Evolutionary conservation across 2,888 invertebrate species (phyloP).

Genomic region (Hofmannophila pseudospretella): DNA sequence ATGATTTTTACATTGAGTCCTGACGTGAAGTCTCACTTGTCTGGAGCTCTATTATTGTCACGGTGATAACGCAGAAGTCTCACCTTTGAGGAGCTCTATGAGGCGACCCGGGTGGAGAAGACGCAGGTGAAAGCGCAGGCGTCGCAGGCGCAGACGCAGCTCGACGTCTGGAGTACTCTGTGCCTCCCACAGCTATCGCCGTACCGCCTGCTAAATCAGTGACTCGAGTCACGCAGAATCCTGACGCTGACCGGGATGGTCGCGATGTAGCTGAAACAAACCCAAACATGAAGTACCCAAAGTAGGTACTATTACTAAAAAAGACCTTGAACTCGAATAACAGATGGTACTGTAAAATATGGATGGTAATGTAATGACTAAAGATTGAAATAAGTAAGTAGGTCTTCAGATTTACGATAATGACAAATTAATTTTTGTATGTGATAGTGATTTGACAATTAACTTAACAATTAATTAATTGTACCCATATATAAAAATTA

Average conservation of each 20-base stretch:
- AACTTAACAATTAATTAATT: too few species aligned
- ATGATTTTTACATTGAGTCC: too few species aligned
- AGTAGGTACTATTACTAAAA: too few species aligned
- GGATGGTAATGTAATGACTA: too few species aligned
- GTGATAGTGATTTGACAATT: too few species aligned
- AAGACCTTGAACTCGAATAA: not conserved
- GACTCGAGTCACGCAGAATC: slow-evolving; percentile 81
- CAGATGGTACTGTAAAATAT: too few species aligned
- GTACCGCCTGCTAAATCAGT: slow-evolving; percentile 79
- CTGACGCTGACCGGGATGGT: slow-evolving; percentile 84
- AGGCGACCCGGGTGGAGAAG: slow-evolving; percentile 84
- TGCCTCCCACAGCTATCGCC: slow-evolving; percentile 79
- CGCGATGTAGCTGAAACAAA: slow-evolving; percentile 80
- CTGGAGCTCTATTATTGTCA: not conserved
- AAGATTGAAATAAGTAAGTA: too few species aligned
- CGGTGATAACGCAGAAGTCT: slow-evolving; percentile 6
- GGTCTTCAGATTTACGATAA: too few species aligned
- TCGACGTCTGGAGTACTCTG: slow-evolving; percentile 74
- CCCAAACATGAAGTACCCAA: too few species aligned
- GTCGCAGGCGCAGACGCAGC: slow-evolving; percentile 86
- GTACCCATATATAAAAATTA: too few species aligned
- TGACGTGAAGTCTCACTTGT: not conserved
- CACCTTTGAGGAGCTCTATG: slow-evolving; percentile 62
- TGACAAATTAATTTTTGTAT: too few species aligned
- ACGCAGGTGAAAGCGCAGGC: slow-evolving; percentile 85